These are phyloP conservation scores for Ctenicera cuprea DNA, from an alignment of 2,888 invertebrate genomes.

Conservation along the genomic window DNA sequence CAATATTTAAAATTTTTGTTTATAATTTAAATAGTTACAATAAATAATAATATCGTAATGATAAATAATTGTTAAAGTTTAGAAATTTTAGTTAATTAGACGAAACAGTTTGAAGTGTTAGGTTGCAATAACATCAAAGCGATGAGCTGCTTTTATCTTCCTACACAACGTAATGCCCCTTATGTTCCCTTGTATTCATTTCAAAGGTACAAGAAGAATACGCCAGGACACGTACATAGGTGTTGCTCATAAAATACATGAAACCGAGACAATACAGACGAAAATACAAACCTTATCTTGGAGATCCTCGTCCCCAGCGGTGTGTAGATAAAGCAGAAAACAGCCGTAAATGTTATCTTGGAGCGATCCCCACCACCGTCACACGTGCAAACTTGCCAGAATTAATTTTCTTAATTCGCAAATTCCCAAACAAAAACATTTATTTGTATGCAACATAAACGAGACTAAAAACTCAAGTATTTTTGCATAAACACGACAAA, in stretches of 20 bases:
- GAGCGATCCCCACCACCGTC: conserved; percentile 32
- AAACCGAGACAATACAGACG: conserved; percentile 40
- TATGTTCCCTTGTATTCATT: conserved; percentile 28
- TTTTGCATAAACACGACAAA: conserved; percentile 70
- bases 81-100: too few species aligned
- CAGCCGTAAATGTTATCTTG: conserved; percentile 40
- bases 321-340: conserved; percentile 38
- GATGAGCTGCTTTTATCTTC: conserved; percentile 37
- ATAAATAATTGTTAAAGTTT: too few species aligned
- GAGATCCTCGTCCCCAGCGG: conserved; percentile 38
- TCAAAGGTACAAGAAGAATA: conserved; percentile 24
- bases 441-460: conserved; percentile 66
- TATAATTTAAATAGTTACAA: too few species aligned
- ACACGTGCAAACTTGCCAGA: conserved; percentile 52
- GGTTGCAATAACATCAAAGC: conserved; percentile 35
- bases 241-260: conserved; percentile 43
- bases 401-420: conserved; percentile 67
- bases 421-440: conserved; percentile 66
- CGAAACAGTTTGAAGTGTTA: conserved; percentile 35
- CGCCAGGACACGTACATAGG: conserved; percentile 22
- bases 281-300: conserved; percentile 49
- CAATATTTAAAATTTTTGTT: too few species aligned
- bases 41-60: too few species aligned
- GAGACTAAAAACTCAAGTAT: conserved; percentile 66
- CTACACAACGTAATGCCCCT: conserved; percentile 24